phyloP scores from a whole-genome alignment of 2,888 invertebrate genomes.

The Luperina testacea region DNA sequence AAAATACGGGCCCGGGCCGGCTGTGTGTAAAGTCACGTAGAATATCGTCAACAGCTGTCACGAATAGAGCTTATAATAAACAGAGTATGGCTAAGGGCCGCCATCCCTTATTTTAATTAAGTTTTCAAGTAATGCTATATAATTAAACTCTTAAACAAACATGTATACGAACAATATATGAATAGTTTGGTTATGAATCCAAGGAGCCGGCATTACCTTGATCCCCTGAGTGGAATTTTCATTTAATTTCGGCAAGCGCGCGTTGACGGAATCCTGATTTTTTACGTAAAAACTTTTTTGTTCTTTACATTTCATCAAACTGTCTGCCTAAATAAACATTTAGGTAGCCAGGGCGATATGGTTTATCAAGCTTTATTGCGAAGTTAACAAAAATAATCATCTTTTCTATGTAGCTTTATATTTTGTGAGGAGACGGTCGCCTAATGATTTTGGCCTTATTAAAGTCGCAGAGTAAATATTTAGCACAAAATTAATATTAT shows the following conservation, averaged over 20 bases:
- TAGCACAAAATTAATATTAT: constrained; percentile 47
- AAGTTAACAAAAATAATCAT: constrained; percentile 49
- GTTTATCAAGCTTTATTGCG: constrained; percentile 45
- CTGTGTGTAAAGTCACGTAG: constrained; percentile 62
- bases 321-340: constrained; percentile 47
- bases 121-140: constrained; percentile 72
- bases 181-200: constrained; percentile 70
- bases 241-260: constrained; percentile 36
- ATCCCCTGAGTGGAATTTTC: constrained; percentile 29
- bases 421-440: constrained; percentile 26
- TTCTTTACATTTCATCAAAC: constrained; percentile 51
- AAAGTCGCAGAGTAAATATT: constrained; percentile 47
- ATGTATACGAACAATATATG: constrained; percentile 62
- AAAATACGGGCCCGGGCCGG: constrained; percentile 53
- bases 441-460: constrained; percentile 18
- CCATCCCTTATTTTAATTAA: constrained; percentile 78
- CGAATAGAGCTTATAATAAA: constrained; percentile 70
- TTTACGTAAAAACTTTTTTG: constrained; percentile 32
- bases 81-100: constrained; percentile 66
- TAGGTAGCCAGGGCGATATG: constrained; percentile 27
- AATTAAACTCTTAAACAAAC: constrained; percentile 76
- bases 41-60: constrained; percentile 73
- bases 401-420: constrained; percentile 20
- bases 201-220: constrained; percentile 45
- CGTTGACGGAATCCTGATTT: constrained; percentile 36